Evolutionary conservation across 2,797 vertebrate genomes (phyloP).

Genomic region (Chaenodraco wilsoni): DNA sequence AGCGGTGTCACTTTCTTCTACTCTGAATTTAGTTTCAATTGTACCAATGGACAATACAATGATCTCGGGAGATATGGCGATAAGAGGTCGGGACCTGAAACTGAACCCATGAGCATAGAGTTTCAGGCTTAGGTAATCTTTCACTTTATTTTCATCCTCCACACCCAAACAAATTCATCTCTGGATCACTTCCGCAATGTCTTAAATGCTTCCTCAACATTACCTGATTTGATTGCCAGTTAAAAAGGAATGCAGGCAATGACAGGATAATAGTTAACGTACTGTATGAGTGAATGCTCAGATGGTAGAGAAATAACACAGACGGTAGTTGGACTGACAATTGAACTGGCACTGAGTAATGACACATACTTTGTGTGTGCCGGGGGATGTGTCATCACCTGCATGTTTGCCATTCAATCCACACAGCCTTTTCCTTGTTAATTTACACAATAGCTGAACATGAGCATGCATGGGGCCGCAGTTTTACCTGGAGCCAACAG

Average conservation of each 20-base stretch:
- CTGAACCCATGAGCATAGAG: conserved; percentile 44
- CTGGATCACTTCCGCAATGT: conserved; percentile 15
- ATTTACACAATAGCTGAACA: conserved; percentile 83
- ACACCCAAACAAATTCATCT: conserved; percentile 40
- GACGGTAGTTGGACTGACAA: conserved; percentile 59
- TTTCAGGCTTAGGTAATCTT: conserved; percentile 45
- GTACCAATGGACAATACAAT: conserved; percentile 59
- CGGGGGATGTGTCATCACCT: conserved; percentile 83
- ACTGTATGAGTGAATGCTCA: neutral
- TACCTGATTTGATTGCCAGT: conserved; percentile 15
- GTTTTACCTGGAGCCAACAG: conserved; percentile 83
- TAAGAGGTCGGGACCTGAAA: conserved; percentile 73
- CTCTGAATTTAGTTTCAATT: conserved; percentile 68
- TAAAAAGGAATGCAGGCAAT: conserved; percentile 8
- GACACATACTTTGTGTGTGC: conserved; percentile 78
- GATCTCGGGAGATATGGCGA: conserved; percentile 61
- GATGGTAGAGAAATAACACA: conserved; percentile 30
- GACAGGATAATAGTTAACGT: neutral
- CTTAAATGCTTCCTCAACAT: conserved; percentile 22
- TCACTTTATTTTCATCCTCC: conserved; percentile 32
- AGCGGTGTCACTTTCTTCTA: conserved; percentile 52
- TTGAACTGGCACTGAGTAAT: conserved; percentile 75
- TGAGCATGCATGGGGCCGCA: conserved; percentile 76
- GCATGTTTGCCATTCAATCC: conserved; percentile 85
- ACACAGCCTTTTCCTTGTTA: conserved; percentile 80